phyloP scores from a whole-genome alignment of 2,888 invertebrate genomes.

The Galerucella calmariensis region DNA sequence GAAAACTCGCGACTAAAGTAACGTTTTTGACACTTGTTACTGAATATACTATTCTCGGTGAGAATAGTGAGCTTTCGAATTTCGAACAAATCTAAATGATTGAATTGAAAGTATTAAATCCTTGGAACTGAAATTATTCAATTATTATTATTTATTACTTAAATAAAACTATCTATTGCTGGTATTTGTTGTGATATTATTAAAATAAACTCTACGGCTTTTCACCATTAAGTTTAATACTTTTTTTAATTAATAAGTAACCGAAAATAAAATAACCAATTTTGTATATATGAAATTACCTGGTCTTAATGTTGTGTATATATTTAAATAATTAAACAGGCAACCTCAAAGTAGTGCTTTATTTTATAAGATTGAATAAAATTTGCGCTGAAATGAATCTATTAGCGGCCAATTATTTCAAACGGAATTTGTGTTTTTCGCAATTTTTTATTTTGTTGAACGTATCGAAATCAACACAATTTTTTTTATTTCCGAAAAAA shows the following conservation, averaged over 20 bases:
- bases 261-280: slow-evolving; percentile 27
- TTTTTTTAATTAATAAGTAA: not conserved
- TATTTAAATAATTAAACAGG: slow-evolving; percentile 42
- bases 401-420: slow-evolving; percentile 38
- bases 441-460: slow-evolving; percentile 7
- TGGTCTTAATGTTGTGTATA: slow-evolving; percentile 46
- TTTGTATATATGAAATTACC: slow-evolving; percentile 40
- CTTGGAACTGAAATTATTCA: too few species aligned
- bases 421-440: slow-evolving; percentile 34
- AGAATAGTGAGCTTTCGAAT: too few species aligned
- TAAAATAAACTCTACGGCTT: not conserved
- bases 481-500: not conserved
- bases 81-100: too few species aligned
- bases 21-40: too few species aligned
- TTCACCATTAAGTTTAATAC: slow-evolving; percentile 13
- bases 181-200: slow-evolving; percentile 1
- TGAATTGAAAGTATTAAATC: too few species aligned
- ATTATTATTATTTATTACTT: too few species aligned
- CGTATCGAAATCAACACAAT: not conserved
- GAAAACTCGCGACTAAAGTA: too few species aligned
- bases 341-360: slow-evolving; percentile 44
- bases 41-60: too few species aligned
- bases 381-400: slow-evolving; percentile 36
- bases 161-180: not conserved
- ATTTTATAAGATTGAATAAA: slow-evolving; percentile 42